Evolutionary conservation across 2,888 invertebrate genomes (phyloP).

Genomic region (Neoscelio sp.): DNA sequence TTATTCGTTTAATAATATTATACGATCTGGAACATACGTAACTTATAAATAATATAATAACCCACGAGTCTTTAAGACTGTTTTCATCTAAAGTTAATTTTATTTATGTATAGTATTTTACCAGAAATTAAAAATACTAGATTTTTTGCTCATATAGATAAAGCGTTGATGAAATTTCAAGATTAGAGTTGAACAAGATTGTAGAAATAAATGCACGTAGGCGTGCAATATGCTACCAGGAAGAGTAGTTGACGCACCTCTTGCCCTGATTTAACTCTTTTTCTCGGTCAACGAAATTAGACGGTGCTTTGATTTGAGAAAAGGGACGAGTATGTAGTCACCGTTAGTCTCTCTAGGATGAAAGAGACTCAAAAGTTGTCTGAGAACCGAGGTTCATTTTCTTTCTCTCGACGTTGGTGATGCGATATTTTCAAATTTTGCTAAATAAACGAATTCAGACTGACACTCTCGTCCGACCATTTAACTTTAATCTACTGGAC

Average conservation of each 20-base stretch:
- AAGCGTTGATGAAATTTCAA: slow-evolving; percentile 23
- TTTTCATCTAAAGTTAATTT: no score
- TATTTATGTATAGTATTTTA: no score
- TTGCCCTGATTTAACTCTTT: slow-evolving; percentile 60
- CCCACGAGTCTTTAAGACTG: no score
- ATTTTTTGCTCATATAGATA: no score
- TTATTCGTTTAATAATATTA: no score
- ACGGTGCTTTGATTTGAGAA: slow-evolving; percentile 60
- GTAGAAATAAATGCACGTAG: slow-evolving; percentile 46
- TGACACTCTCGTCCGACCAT: slow-evolving; percentile 20
- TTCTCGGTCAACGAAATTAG: slow-evolving; percentile 67
- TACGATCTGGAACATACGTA: no score
- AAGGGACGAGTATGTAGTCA: slow-evolving; percentile 44
- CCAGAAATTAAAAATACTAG: no score
- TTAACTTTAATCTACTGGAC: slow-evolving; percentile 41
- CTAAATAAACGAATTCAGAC: slow-evolving; percentile 42
- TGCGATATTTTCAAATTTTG: slow-evolving; percentile 45
- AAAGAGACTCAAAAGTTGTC: slow-evolving; percentile 47
- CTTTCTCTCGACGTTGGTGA: slow-evolving; percentile 9
- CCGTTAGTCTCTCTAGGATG: slow-evolving; percentile 30
- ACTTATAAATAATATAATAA: no score
- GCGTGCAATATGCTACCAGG: slow-evolving; percentile 37
- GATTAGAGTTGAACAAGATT: slow-evolving; percentile 28
- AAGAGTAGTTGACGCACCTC: slow-evolving; percentile 60
- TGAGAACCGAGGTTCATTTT: slow-evolving; percentile 35